Base-by-base conservation (phyloP, 2,888 invertebrate species). In the Amphiduros pacificus region DNA sequence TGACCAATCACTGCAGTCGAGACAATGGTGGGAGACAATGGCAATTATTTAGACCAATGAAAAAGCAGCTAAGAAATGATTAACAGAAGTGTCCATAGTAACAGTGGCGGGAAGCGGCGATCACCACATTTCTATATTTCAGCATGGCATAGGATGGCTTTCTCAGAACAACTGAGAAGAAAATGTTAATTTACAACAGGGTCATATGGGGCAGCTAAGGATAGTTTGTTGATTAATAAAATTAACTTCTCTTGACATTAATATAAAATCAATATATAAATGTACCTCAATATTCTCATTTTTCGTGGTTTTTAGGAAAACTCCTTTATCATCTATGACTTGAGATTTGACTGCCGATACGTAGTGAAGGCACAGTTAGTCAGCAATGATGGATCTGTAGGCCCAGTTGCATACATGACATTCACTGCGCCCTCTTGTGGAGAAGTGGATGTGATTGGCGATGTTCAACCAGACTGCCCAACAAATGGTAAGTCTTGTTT, bases 301-400 rank as follows among this genome's bases (percentile, higher is more conserved):
- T 5, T 44, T 31, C 48, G 3, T n/a, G n/a, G n/a, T 40, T 56
- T 70, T 14, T 71, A 76, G 76, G 69, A 70, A 22, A 57, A 60
- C 29, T 40, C 60, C 41, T 78, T 76, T 60, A 66, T 67, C 9
- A 63, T 77, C 27, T 77, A 74, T 61, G 75, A 76, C 58, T 71
- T 78, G 5, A 71, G 71, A 56, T 77, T 72, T 61, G 70, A 71
- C 61, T 78, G 78, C 60, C 72, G 72, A 17, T 78, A 77, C 64
- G 64, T 67, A 20, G 68, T 75, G 17, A 70, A 68, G 53, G 72
- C 76, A 28, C 69, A 70, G 29, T 62, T 73, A 2, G 70, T 74
- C 55, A 68, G 65, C n/a, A 26, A 31, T 1, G 52, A 65, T 2
- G 70, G 69, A 3, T 49, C 52, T 6, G 52, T 52, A 5, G 71